Evolutionary conservation across 2,113 vertebrate genomes (phyloP), one percentile per base, ranked within the genome.

Genomic region (Nibea coibor): DNA sequence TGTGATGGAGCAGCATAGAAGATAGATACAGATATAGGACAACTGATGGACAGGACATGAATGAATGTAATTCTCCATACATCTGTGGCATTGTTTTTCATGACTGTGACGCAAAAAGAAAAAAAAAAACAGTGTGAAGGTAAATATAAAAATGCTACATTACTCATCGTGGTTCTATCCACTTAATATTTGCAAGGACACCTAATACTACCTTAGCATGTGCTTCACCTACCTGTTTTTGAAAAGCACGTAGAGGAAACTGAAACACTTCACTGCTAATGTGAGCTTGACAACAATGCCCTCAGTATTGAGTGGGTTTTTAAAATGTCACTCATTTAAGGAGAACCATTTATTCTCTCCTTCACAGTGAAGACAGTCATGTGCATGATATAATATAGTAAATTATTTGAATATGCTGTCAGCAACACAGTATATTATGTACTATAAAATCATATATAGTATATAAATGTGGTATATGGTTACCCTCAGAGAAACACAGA

Each of bases 41-140:
- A 53, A n/a, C n/a, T 66, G 51, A 74, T 68, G 14, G 53, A 59
- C 24, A 53, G 63, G 59, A n/a, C 15, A 54, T 65, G 22, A 28
- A 51, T 65, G 47, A 57, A 59, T 77, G 2, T 9, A 67, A 56
- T 67, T 17, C 43, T 59, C n/a, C 16, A 26, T 16, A 5, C 11
- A 19, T 20, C 64, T 15, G 5, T 56, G 24, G 35, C 47, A 4
- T 72, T 45, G 14, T 64, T 57, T 72, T 47, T 56, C 45, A 10
- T 24, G 35, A 22, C 19, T 47, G 8, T 51, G 14, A 68, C 47
- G 42, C 50, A 7, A 56, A 56, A 47, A 72, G 5, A n/a, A 47
- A 26, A 7, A 45, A 56, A 47, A 72, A 31, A n/a, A 47, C n/a
- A 9, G n/a, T 43, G 68, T 57, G 16, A 70, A 57, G 68, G 20